A percentile compares a stretch with the other conserved stretches of the same genome.
phyloP scores from a whole-genome alignment of 2,888 invertebrate genomes.

The Leptopterna dolabrata region DNA sequence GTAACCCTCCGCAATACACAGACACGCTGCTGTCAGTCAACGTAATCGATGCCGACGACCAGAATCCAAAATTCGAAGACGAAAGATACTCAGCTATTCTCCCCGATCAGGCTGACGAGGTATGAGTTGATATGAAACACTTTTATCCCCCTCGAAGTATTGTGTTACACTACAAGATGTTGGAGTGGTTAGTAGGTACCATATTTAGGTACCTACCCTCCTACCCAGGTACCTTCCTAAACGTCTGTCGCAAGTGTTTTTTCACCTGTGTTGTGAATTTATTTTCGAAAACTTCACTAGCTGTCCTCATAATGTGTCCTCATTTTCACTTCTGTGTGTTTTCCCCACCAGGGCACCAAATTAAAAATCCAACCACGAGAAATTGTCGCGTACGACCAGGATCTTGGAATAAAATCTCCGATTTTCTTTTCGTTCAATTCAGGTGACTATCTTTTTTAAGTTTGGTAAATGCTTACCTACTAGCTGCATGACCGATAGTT shows the following conservation, averaged over 20 bases:
- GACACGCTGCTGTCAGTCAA: slow-evolving; percentile 81
- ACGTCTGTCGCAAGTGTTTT: no score
- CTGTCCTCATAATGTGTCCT: neutral
- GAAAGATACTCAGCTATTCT: slow-evolving; percentile 80
- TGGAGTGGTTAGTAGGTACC: no score
- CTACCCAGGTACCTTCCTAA: no score
- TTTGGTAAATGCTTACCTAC: neutral
- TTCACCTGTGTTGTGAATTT: no score
- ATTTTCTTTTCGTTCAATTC: slow-evolving; percentile 76
- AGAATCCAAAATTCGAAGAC: slow-evolving; percentile 84
- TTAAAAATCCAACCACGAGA: slow-evolving; percentile 78
- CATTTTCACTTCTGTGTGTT: neutral
- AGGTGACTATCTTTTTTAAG: slow-evolving; percentile 63
- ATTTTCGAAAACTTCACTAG: neutral
- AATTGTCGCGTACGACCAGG: slow-evolving; percentile 84
- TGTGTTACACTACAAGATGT: no score
- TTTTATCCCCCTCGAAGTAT: no score
- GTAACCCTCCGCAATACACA: slow-evolving; percentile 80
- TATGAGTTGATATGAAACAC: slow-evolving; percentile 41
- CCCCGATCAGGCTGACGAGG: slow-evolving; percentile 71
- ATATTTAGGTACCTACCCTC: no score
- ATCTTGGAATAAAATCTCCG: slow-evolving; percentile 80
- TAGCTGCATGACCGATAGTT: no score
- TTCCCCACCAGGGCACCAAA: slow-evolving; percentile 71
- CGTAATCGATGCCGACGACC: slow-evolving; percentile 90